phyloP scores from a whole-genome alignment of 2,113 vertebrate genomes.

The Otis tarda region DNA sequence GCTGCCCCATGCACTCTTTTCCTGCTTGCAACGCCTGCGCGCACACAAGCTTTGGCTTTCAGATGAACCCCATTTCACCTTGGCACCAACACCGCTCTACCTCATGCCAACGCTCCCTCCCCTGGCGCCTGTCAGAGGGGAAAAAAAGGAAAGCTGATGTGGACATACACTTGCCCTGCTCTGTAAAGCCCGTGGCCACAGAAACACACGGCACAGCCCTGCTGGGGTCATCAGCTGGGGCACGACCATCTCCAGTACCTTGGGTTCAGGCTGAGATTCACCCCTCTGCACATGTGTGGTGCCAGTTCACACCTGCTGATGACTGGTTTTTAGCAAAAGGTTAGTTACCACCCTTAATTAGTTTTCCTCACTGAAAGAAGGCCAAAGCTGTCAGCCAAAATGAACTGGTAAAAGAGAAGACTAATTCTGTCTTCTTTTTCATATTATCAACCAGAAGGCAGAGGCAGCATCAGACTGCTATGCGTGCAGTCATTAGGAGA shows the following conservation, averaged over 20 bases:
- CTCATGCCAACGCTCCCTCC: not conserved
- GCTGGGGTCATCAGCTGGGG: too few species aligned
- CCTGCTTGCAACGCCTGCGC: not conserved
- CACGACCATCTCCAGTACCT: rapidly evolving
- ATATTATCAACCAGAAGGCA: not conserved
- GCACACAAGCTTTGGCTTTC: rapidly evolving
- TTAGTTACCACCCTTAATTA: not conserved
- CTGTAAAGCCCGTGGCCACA: rapidly evolving
- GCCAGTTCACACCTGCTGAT: not conserved
- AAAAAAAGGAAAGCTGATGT: not conserved
- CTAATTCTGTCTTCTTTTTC: not conserved
- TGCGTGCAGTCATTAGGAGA: not conserved
- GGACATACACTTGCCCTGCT: not conserved
- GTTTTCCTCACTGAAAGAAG: not conserved
- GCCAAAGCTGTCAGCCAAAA: not conserved
- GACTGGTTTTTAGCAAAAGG: not conserved
- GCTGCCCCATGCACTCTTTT: not conserved
- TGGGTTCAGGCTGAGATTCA: not conserved
- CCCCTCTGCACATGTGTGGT: not conserved
- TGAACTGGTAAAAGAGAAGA: rapidly evolving
- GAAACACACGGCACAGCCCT: not conserved
- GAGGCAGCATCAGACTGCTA: not conserved
- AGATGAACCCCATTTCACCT: rapidly evolving
- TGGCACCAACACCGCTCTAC: not conserved
- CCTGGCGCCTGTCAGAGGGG: not conserved